These are phyloP conservation scores for Symphodus melops DNA, from an alignment of 2,113 vertebrate species.

Conservation along the genomic window DNA sequence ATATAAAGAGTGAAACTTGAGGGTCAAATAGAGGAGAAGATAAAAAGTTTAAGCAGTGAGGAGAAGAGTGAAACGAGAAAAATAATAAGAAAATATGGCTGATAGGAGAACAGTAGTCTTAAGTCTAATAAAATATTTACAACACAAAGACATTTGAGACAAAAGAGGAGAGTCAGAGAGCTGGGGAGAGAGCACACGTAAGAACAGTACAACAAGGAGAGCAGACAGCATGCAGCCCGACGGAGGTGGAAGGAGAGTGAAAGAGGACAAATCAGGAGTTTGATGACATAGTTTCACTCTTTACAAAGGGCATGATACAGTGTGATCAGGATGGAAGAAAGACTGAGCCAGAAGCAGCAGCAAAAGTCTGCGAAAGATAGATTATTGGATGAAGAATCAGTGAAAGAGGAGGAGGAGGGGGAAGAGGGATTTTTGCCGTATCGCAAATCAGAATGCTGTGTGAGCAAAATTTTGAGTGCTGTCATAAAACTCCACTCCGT, in stretches of 20 bases:
- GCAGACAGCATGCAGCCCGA: neutral
- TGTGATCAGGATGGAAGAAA: slow-evolving; percentile 17
- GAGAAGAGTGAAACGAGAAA: neutral
- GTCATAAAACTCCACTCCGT: slow-evolving; percentile 64
- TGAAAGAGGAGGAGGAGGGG: neutral
- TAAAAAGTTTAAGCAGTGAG: neutral
- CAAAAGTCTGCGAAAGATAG: slow-evolving; percentile 46
- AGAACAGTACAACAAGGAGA: slow-evolving; percentile 1
- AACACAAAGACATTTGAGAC: slow-evolving; percentile 14
- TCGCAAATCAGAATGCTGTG: slow-evolving; percentile 46
- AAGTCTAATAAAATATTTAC: slow-evolving; percentile 50
- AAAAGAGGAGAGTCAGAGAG: neutral
- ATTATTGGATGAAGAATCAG: slow-evolving; percentile 33
- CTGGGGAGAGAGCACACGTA: neutral
- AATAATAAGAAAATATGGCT: neutral
- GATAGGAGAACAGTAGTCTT: slow-evolving; percentile 23
- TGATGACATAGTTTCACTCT: slow-evolving; percentile 18
- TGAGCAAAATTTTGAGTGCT: slow-evolving; percentile 72
- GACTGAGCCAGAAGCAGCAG: slow-evolving; percentile 23
- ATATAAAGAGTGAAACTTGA: neutral
- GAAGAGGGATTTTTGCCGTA: slow-evolving; percentile 2
- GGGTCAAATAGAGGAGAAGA: slow-evolving; percentile 15
- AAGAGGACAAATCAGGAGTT: slow-evolving; percentile 9
- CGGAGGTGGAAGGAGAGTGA: slow-evolving; percentile 4
- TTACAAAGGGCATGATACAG: neutral